These are phyloP conservation scores for Frankliniella intonsa DNA, from an alignment of 2,888 invertebrate genomes.

Conservation along the genomic window DNA sequence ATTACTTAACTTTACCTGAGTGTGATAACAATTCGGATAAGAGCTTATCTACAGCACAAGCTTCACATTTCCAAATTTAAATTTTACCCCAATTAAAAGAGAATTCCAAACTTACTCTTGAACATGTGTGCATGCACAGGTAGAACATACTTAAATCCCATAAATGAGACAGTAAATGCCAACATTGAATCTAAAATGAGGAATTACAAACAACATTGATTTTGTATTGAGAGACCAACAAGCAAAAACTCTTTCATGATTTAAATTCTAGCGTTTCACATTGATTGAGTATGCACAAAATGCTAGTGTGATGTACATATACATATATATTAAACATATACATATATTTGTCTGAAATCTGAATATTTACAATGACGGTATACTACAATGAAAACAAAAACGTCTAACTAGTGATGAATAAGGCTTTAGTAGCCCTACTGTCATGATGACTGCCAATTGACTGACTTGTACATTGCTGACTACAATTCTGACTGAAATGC, in stretches of 20 bases:
- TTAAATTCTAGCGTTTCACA: neutral
- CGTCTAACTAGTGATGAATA: constrained; percentile 19
- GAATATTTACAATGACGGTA: constrained; percentile 17
- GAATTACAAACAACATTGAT: neutral
- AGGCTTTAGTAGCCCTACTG: constrained; percentile 6
- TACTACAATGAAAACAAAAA: constrained; percentile 14
- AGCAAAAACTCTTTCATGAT: neutral
- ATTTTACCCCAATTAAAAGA: no score
- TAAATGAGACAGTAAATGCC: neutral
- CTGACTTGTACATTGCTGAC: constrained; percentile 24
- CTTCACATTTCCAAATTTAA: no score
- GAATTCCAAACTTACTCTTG: no score
- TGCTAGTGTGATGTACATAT: constrained; percentile 21
- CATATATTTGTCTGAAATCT: constrained; percentile 5
- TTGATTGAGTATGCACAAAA: neutral
- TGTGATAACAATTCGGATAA: neutral
- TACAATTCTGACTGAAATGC: constrained; percentile 22
- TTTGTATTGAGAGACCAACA: constrained; percentile 6
- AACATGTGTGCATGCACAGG: no score
- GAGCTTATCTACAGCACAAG: no score
- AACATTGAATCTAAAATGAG: neutral
- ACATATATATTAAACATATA: neutral
- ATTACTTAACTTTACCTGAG: neutral
- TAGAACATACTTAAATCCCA: neutral
- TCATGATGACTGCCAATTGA: constrained; percentile 15